Conservation (phyloP, 1,140 invertebrate species). For the Leptinotarsa texana region DNA sequence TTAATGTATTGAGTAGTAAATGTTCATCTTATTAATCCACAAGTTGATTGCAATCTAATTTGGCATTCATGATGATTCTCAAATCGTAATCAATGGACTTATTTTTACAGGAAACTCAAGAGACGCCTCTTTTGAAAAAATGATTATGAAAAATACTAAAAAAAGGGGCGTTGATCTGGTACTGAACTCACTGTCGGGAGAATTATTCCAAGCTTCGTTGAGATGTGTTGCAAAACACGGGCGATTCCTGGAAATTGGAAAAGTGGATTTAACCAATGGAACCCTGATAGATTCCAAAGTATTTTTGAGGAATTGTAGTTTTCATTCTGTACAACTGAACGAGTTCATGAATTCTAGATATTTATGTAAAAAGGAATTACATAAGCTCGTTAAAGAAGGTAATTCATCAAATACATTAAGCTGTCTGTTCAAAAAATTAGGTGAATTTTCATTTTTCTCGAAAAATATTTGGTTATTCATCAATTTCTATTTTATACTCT, state of each 20-base stretch:
- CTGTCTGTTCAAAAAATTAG: not conserved
- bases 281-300: slow-evolving; percentile 86
- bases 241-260: slow-evolving; percentile 86
- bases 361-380: slow-evolving; percentile 72
- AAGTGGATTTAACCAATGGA: slow-evolving; percentile 93
- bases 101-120: slow-evolving; percentile 77
- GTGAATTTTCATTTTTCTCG: no score
- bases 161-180: slow-evolving; percentile 90
- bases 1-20: no score
- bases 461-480: not conserved
- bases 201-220: slow-evolving; percentile 90
- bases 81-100: no score
- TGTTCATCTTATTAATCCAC: no score
- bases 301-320: slow-evolving; percentile 94
- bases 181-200: slow-evolving; percentile 89
- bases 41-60: no score
- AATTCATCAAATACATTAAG: not conserved
- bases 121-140: slow-evolving; percentile 85
- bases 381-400: slow-evolving; percentile 76
- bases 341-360: slow-evolving; percentile 75
- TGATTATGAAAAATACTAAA: slow-evolving; percentile 75
- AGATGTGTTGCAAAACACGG: slow-evolving; percentile 87
- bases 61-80: no score
- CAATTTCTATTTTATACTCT: not conserved
- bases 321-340: slow-evolving; percentile 95